Evolutionary conservation across 2,797 vertebrate genomes (phyloP).

Genomic region (Xenops minutus): DNA sequence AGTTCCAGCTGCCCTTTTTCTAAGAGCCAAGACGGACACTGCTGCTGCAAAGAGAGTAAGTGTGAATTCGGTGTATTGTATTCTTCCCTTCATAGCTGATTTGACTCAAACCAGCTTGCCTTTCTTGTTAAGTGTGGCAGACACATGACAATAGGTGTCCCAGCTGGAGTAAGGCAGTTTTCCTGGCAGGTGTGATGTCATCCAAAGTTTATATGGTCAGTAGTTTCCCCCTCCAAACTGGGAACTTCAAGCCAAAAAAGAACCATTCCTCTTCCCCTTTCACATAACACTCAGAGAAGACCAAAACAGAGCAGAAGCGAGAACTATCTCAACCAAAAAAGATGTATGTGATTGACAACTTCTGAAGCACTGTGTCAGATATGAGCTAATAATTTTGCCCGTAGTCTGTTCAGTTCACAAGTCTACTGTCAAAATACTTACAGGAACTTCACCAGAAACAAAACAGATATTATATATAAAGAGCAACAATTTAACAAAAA

Average conservation of each 20-base stretch:
- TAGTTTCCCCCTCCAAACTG: neutral
- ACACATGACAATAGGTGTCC: fast-evolving
- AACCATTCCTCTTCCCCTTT: neutral
- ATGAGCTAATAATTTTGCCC: neutral
- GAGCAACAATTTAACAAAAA: neutral
- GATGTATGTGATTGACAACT: neutral
- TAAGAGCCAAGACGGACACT: neutral
- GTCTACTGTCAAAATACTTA: neutral
- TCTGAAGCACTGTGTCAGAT: fast-evolving
- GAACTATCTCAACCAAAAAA: neutral
- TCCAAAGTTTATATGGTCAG: fast-evolving
- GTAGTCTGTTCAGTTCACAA: neutral
- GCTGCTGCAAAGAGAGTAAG: neutral
- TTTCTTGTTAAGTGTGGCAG: neutral
- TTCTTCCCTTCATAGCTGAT: neutral
- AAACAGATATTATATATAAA: neutral
- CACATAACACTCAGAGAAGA: neutral
- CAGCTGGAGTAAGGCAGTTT: neutral
- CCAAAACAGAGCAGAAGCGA: neutral
- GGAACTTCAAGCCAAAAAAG: neutral
- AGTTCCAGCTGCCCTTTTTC: neutral
- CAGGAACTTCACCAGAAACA: neutral
- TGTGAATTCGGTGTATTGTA: fast-evolving
- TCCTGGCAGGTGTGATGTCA: fast-evolving
- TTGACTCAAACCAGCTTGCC: neutral